Conservation (phyloP, 2,113 vertebrate species). For the Rhinoptilus africanus region DNA sequence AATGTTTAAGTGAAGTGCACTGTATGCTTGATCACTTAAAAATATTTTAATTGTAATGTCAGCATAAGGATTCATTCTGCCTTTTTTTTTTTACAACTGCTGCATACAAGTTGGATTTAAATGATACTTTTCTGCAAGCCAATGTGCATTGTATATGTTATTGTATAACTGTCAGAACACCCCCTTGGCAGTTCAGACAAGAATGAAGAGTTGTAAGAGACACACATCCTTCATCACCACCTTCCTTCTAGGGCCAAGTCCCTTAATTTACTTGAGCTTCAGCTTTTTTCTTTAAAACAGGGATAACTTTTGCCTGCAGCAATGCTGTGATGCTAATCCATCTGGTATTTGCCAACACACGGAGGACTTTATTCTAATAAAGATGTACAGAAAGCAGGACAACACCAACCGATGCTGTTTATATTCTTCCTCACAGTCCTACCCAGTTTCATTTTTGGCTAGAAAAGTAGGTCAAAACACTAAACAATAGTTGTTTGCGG, state of each 20-base stretch:
- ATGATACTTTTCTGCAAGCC: neutral
- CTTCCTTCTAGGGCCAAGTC: neutral
- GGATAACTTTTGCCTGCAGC: neutral
- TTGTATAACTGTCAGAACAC: neutral
- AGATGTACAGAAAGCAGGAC: neutral
- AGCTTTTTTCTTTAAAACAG: neutral
- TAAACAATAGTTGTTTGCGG: neutral
- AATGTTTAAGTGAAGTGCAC: neutral
- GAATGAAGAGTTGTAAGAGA: neutral
- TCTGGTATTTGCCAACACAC: neutral
- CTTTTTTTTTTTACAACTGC: neutral
- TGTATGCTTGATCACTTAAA: neutral
- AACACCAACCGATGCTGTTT: neutral
- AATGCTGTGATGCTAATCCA: neutral
- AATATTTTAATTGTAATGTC: neutral
- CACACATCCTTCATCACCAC: neutral
- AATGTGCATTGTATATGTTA: neutral
- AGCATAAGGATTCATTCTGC: neutral
- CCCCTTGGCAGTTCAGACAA: neutral
- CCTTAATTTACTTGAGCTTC: neutral
- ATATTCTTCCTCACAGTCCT: neutral
- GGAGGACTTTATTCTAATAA: neutral
- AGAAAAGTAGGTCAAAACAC: conserved; percentile 39
- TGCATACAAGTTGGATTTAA: neutral
- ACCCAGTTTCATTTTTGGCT: neutral